Base-by-base conservation (phyloP, 2,888 invertebrate genomes). In the Eulithis testata region DNA sequence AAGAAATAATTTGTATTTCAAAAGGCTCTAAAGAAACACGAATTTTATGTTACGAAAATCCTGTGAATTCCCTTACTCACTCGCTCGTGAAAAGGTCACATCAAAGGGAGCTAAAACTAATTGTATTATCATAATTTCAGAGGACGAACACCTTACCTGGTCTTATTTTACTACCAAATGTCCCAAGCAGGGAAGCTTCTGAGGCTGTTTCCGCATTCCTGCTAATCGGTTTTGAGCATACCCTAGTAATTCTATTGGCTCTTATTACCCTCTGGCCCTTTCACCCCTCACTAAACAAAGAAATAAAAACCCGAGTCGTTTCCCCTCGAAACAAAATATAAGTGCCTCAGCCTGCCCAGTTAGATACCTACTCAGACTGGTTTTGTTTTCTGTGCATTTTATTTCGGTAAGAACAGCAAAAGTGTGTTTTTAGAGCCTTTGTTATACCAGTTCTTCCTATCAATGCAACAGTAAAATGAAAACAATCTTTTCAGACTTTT, bases 171-270 rank as follows among this genome's bases (percentile, higher is more conserved):
- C 56, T 56, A 57, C 60, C 60, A 58, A 47, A 47, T 54, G 49
- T 47, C 40, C 47, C 40, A 51, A 56, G 49, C 37, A 21, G 51
- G 58, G 54, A n/a, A 53, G 51, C 52, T 63, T 54, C 51, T 54
- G 58, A 66, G 51, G 50, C 67, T 59, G 65, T 73, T 71, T 66
- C 72, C 56, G 65, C 59, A 64, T 70, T 59, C 70, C 60, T 69
- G 58, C 69, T 75, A 74, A 76, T 76, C 74, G 70, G 70, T 70
- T 70, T 67, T 72, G 69, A 71, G 70, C 70, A 70, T 70, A 72
- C 73, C 60, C 59, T 66, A 68, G 73, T 71, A 71, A 75, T 73
- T 69, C 66, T 73, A 73, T 72, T 72, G 69, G 68, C 53, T 69
- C 65, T 66, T 74, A 73, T 69, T 71, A 73, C 71, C 65, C 69